phyloP scores from a whole-genome alignment of 2,113 vertebrate species.

The Urocitellus parryii region DNA sequence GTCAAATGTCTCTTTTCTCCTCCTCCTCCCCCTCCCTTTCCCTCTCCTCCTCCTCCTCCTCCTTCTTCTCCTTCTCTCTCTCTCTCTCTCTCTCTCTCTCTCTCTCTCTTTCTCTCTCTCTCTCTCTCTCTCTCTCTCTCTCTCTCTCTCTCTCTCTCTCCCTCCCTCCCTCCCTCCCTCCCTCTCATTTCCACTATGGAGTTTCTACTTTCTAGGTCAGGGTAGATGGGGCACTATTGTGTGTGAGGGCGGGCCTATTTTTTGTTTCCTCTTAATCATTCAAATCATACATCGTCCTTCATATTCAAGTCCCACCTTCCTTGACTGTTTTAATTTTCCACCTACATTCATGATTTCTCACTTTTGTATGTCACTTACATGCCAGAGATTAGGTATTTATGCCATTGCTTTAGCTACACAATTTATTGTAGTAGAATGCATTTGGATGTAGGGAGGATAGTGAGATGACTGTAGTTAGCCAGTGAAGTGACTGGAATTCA shows the following conservation, averaged over 20 bases:
- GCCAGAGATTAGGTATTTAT: slow-evolving; percentile 62
- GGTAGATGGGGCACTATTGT: background rate
- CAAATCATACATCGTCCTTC: slow-evolving; percentile 12
- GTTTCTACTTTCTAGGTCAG: background rate
- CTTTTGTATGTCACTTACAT: slow-evolving; percentile 60
- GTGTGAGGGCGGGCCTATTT: background rate
- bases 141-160: background rate
- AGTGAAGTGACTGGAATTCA: slow-evolving; percentile 51
- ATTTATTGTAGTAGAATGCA: slow-evolving; percentile 54
- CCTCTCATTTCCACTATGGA: background rate
- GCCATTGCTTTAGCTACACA: slow-evolving; percentile 15
- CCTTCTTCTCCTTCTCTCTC: too few relatives aligned
- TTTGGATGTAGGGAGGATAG: slow-evolving; percentile 50
- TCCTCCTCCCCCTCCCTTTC: background rate
- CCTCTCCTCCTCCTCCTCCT: too few relatives aligned
- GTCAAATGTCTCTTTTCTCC: background rate
- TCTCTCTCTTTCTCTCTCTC: too few relatives aligned
- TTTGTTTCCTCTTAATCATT: slow-evolving; percentile 33
- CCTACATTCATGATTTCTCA: slow-evolving; percentile 68
- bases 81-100: background rate
- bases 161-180: background rate
- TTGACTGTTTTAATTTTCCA: slow-evolving; percentile 65
- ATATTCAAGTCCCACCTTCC: slow-evolving; percentile 30
- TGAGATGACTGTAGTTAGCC: background rate
- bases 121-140: background rate